Conservation (phyloP, 2,797 vertebrate species). For the Acipenser oxyrinchus region DNA sequence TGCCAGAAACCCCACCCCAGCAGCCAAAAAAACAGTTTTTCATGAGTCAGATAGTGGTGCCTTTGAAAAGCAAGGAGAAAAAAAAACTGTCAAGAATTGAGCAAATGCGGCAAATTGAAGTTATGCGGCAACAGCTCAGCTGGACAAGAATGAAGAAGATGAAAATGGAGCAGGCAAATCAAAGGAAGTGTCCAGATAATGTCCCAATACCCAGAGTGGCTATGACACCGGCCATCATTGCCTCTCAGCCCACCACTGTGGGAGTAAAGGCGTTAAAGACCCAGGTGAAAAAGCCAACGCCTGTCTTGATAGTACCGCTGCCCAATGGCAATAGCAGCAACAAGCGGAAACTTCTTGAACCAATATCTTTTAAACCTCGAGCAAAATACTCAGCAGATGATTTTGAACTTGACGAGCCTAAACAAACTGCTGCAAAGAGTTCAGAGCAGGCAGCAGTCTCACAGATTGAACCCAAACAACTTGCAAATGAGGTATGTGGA, state of each 20-base stretch:
- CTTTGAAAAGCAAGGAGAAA: slow-evolving; percentile 81
- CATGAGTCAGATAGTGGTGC: slow-evolving; percentile 77
- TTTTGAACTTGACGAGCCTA: slow-evolving; percentile 61
- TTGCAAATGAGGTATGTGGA: slow-evolving; percentile 39
- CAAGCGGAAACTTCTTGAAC: slow-evolving; percentile 54
- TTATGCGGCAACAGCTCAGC: slow-evolving; percentile 73
- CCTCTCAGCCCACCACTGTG: slow-evolving; percentile 34
- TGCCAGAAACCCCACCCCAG: slow-evolving; percentile 28
- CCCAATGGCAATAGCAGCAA: slow-evolving; percentile 56
- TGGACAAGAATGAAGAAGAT: slow-evolving; percentile 94
- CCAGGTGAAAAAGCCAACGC: slow-evolving; percentile 47
- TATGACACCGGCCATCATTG: slow-evolving; percentile 2
- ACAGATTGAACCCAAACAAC: slow-evolving; percentile 21
- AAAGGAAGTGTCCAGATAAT: slow-evolving; percentile 57
- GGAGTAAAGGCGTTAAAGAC: slow-evolving; percentile 43
- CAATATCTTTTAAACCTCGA: slow-evolving; percentile 63
- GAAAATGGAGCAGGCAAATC: slow-evolving; percentile 78
- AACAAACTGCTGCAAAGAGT: slow-evolving; percentile 7
- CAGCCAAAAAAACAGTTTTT: slow-evolving; percentile 84
- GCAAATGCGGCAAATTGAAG: slow-evolving; percentile 62
- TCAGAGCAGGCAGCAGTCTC: not conserved
- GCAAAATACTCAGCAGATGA: slow-evolving; percentile 64
- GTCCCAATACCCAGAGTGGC: slow-evolving; percentile 23
- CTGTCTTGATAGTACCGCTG: slow-evolving; percentile 60
- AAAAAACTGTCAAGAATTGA: slow-evolving; percentile 71